phyloP scores from a whole-genome alignment of 2,113 vertebrate genomes.

The Phalacrocorax aristotelis region DNA sequence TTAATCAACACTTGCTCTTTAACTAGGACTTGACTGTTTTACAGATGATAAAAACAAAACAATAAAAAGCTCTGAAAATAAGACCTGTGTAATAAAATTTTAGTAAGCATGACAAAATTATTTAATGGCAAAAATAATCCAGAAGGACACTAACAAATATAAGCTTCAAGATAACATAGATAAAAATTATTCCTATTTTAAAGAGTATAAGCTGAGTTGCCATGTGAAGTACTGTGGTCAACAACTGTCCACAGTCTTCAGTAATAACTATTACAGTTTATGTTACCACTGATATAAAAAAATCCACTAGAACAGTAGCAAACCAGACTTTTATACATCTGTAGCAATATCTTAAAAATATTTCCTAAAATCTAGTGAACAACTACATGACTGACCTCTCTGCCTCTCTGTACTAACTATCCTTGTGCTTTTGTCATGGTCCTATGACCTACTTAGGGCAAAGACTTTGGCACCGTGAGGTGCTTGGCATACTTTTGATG shows the following conservation, averaged over 20 bases:
- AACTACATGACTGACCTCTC: background rate
- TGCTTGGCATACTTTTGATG: background rate
- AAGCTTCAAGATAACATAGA: background rate
- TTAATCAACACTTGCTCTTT: constrained; percentile 9
- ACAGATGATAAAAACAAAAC: background rate
- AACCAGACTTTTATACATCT: background rate
- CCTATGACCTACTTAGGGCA: background rate
- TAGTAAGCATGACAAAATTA: background rate
- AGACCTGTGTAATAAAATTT: background rate
- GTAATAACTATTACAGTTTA: background rate
- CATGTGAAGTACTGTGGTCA: background rate
- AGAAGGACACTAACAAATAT: background rate
- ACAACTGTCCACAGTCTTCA: background rate
- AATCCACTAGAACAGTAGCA: background rate
- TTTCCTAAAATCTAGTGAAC: background rate
- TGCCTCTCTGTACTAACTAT: background rate
- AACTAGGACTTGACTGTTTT: background rate
- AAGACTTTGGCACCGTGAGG: background rate
- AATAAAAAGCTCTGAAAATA: background rate
- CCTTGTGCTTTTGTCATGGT: background rate
- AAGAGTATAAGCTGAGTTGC: background rate
- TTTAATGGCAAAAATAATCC: background rate
- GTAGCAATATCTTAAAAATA: background rate
- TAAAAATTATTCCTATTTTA: background rate
- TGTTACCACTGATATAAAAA: background rate